Conservation (phyloP, 1,140 invertebrate species). For the Coboldia fuscipes region DNA sequence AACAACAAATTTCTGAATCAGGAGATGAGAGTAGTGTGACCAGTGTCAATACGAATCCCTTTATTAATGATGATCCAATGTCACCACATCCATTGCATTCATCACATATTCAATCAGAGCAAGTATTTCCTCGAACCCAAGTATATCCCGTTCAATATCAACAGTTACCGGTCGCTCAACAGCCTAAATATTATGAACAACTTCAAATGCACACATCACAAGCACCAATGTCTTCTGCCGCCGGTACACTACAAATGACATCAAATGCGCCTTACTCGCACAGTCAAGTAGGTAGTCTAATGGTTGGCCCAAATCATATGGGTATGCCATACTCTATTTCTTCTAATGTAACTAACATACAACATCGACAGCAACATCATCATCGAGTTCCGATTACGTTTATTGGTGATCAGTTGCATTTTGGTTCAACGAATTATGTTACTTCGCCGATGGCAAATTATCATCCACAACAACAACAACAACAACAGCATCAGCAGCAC, state of each 20-base stretch:
- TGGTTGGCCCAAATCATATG: no score
- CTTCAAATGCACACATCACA: not conserved
- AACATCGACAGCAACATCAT: conserved; percentile 1
- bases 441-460: conserved; percentile 2
- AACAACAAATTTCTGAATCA: conserved; percentile 6
- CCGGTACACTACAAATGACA: not conserved
- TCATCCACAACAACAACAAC: conserved; percentile 8
- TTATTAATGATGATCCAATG: conserved; percentile 12
- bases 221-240: not conserved
- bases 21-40: not conserved
- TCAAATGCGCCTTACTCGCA: not conserved
- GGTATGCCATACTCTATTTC: no score
- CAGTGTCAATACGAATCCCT: conserved; percentile 4
- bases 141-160: conserved; percentile 20
- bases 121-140: conserved; percentile 20
- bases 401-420: no score
- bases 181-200: conserved; percentile 5
- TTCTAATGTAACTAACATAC: no score
- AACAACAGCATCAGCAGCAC: conserved; percentile 6
- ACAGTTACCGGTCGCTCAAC: conserved; percentile 18
- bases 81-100: conserved; percentile 8
- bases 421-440: not conserved
- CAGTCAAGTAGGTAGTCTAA: no score
- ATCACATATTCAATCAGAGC: conserved; percentile 7
- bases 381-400: not conserved